Conservation (phyloP, 2,113 vertebrate genomes). For the Saccopteryx bilineata region DNA sequence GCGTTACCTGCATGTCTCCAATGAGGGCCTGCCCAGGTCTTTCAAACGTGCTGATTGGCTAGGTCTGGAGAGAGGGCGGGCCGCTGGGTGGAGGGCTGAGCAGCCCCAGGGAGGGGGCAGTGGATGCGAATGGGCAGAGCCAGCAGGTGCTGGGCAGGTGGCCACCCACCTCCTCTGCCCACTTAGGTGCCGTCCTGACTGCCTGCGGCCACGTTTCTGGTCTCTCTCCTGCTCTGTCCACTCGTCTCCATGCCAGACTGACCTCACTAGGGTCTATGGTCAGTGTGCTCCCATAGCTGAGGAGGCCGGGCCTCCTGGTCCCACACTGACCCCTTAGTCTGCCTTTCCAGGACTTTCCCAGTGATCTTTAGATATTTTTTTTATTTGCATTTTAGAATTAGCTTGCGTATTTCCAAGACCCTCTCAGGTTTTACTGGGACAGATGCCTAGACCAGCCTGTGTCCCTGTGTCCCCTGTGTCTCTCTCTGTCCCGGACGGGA, state of each 20-base stretch:
- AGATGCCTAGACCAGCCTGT: rapidly evolving
- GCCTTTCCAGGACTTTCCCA: neutral
- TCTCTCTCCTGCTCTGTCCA: neutral
- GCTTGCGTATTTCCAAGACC: neutral
- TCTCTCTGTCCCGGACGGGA: neutral
- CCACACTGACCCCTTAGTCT: rapidly evolving
- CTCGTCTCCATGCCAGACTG: rapidly evolving
- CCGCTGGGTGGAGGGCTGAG: neutral
- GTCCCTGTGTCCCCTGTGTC: too few species aligned
- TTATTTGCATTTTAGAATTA: neutral
- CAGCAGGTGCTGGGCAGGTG: neutral
- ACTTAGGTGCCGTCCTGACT: rapidly evolving
- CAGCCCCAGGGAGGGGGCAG: neutral
- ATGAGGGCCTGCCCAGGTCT: neutral
- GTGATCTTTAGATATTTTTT: too few species aligned
- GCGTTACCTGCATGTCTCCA: neutral
- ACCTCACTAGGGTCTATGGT: rapidly evolving
- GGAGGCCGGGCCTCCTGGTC: neutral
- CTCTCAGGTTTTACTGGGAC: neutral
- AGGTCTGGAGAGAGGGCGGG: too few species aligned
- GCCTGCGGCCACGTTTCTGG: rapidly evolving
- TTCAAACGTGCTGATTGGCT: neutral
- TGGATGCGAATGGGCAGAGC: neutral
- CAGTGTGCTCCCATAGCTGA: rapidly evolving
- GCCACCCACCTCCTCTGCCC: rapidly evolving